Evolutionary conservation across 2,113 vertebrate genomes (phyloP).

Genomic region (Acanthochromis polyacanthus): DNA sequence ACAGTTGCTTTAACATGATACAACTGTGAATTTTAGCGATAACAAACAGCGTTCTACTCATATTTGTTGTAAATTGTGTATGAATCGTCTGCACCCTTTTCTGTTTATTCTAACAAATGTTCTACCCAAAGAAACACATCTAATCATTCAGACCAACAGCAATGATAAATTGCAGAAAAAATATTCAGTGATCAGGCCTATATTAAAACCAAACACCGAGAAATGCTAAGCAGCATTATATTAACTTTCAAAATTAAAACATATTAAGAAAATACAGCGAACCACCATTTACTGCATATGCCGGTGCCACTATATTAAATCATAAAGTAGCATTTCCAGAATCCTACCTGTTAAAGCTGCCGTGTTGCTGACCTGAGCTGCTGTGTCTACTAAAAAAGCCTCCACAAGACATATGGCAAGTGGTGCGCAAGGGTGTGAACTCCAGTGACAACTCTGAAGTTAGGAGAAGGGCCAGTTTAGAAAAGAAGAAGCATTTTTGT

Average conservation of each 20-base stretch:
- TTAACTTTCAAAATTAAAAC: neutral
- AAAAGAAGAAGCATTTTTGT: neutral
- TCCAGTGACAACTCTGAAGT: neutral
- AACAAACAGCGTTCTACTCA: neutral
- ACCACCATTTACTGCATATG: neutral
- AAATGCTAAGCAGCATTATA: no score
- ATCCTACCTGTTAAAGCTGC: constrained; percentile 41
- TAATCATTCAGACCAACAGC: neutral
- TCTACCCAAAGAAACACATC: neutral
- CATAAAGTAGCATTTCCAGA: neutral
- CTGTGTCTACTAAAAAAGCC: neutral
- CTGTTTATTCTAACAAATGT: no score
- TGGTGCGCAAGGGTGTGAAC: neutral
- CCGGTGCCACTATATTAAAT: neutral
- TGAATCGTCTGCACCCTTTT: no score
- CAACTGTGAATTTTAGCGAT: neutral
- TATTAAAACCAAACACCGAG: no score
- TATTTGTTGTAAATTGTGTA: neutral
- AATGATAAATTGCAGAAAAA: no score
- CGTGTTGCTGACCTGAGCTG: neutral
- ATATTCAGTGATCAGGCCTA: no score
- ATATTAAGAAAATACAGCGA: neutral
- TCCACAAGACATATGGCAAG: neutral
- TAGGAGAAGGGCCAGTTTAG: neutral
- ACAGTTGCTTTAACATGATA: neutral